These are phyloP conservation scores for Drosophila sordidula DNA, from an alignment of 2,888 invertebrate species.

Conservation along the genomic window DNA sequence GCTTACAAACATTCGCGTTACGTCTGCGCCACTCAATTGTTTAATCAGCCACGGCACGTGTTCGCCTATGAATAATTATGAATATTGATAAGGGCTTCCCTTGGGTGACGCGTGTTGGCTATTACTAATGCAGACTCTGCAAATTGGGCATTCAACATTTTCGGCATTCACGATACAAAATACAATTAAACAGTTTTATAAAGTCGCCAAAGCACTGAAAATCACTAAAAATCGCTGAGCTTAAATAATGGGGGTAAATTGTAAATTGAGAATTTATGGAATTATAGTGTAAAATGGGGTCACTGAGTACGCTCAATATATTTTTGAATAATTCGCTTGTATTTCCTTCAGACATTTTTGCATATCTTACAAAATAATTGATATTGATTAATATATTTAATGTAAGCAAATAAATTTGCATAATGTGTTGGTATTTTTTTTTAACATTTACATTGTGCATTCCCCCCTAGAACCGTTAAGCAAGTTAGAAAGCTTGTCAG, in stretches of 20 bases:
- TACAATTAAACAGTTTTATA: background rate
- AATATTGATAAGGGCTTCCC: conserved; percentile 44
- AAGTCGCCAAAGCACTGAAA: background rate
- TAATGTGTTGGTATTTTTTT: too few species aligned
- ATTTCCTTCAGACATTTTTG: too few species aligned
- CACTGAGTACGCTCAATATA: too few species aligned
- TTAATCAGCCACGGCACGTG: conserved; percentile 28
- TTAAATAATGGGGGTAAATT: background rate
- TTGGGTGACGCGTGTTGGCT: background rate
- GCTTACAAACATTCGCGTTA: conserved; percentile 9
- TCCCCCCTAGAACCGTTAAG: too few species aligned
- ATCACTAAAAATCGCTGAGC: background rate
- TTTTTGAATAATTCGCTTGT: too few species aligned
- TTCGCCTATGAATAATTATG: conserved; percentile 37
- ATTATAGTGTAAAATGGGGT: too few species aligned
- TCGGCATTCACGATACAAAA: background rate
- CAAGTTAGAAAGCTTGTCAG: background rate
- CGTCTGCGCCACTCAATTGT: conserved; percentile 5
- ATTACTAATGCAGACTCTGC: conserved; percentile 12
- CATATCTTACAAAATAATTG: too few species aligned
- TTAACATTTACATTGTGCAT: too few species aligned
- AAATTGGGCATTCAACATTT: background rate
- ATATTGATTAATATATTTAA: too few species aligned
- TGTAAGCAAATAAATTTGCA: too few species aligned
- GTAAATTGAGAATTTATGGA: background rate